Percentiles rank a stretch among this genome's conserved stretches.
Evolutionary conservation across 2,888 invertebrate genomes (phyloP).

Genomic region (Agrotis puta): DNA sequence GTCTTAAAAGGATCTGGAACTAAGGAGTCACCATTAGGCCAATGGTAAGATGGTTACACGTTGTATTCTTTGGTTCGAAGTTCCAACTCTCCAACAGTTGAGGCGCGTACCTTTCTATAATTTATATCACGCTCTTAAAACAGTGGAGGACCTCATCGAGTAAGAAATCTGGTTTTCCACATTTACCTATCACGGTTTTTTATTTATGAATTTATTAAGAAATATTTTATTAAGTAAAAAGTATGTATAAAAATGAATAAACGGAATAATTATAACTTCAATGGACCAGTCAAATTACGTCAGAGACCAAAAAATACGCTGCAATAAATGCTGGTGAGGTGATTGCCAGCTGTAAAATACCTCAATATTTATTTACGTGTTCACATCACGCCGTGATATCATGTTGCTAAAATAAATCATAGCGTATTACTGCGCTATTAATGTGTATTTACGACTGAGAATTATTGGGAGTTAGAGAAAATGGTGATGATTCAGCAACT

Average conservation of each 20-base stretch:
- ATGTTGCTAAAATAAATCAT: constrained; percentile 39
- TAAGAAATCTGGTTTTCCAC: no score
- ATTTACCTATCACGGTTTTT: no score
- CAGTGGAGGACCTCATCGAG: no score
- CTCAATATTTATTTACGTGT: constrained; percentile 24
- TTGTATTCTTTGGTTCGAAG: no score
- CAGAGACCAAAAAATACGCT: neutral
- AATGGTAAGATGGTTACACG: no score
- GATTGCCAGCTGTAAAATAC: constrained; percentile 19
- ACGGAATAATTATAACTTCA: neutral
- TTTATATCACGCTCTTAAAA: no score
- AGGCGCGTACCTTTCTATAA: no score
- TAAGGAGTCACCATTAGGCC: neutral
- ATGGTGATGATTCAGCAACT: constrained; percentile 28
- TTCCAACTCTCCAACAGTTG: no score
- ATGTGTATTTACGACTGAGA: constrained; percentile 34
- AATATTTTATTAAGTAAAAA: no score
- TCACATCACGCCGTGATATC: constrained; percentile 6
- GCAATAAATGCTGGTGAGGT: constrained; percentile 1
- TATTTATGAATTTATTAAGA: no score
- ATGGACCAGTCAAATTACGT: neutral
- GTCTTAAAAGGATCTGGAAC: no score
- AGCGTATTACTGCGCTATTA: constrained; percentile 9
- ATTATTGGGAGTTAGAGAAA: constrained; percentile 16
- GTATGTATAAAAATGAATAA: no score